These are phyloP conservation scores for Kuschelorhynchus macadamiae DNA, from an alignment of 2,888 invertebrate species.

Conservation along the genomic window DNA sequence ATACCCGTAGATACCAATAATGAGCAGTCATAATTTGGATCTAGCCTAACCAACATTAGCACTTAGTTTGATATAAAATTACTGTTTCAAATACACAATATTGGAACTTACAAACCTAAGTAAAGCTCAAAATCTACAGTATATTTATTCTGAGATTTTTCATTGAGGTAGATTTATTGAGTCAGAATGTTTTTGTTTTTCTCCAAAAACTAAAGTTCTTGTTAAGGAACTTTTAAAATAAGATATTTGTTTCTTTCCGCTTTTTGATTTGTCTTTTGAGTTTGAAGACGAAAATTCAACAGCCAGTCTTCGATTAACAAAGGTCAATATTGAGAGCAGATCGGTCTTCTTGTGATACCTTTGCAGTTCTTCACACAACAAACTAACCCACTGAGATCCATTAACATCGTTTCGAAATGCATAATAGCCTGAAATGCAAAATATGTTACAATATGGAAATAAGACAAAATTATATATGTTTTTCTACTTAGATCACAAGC, in stretches of 20 bases:
- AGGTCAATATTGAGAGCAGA: conserved; percentile 87
- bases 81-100: no score
- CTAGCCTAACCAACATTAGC: no score
- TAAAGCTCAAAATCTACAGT: no score
- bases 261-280: conserved; percentile 89
- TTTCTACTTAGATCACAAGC: no score
- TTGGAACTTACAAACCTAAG: no score
- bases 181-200: conserved; percentile 8
- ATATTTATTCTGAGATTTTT: no score
- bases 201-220: conserved; percentile 69
- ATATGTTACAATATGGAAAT: no score
- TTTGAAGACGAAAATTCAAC: conserved; percentile 71
- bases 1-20: no score
- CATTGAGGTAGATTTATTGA: neutral
- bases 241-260: conserved; percentile 89
- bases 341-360: conserved; percentile 82
- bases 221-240: conserved; percentile 93
- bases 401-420: conserved; percentile 38
- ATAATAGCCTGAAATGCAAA: conserved; percentile 62
- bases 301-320: conserved; percentile 87
- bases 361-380: conserved; percentile 82
- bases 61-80: no score
- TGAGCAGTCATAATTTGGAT: no score
- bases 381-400: conserved; percentile 20
- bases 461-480: no score